phyloP scores from a whole-genome alignment of 2,888 invertebrate species.

The Drosophila barbarae region DNA sequence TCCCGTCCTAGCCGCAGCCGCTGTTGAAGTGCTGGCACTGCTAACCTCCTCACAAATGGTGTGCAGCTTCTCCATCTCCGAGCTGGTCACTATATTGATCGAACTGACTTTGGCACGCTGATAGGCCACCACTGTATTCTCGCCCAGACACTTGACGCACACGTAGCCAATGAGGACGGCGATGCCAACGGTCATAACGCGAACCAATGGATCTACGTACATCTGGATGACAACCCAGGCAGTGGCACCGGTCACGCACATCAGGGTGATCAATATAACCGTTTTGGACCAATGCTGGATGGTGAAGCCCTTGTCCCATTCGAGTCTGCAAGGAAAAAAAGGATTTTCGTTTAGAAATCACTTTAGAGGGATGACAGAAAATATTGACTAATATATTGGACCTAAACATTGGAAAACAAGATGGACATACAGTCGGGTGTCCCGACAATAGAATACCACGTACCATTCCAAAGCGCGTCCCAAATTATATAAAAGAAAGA shows the following conservation, averaged over 20 bases:
- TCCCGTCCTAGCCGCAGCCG: conserved; percentile 38
- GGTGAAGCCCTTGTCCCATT: conserved; percentile 92
- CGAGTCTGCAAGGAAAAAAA: conserved; percentile 81
- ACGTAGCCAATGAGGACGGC: conserved; percentile 91
- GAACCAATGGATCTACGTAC: conserved; percentile 87
- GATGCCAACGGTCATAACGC: conserved; percentile 89
- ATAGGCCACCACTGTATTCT: conserved; percentile 93
- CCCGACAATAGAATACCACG: too few species aligned
- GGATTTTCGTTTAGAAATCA: background rate
- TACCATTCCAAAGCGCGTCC: too few species aligned
- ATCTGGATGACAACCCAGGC: conserved; percentile 91
- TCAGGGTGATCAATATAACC: conserved; percentile 87
- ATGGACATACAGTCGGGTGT: too few species aligned
- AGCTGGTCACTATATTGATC: conserved; percentile 84
- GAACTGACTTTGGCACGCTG: conserved; percentile 94
- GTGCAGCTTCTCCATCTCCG: conserved; percentile 78
- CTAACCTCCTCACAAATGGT: conserved; percentile 79
- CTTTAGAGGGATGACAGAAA: background rate
- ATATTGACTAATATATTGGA: too few species aligned
- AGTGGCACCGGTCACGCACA: conserved; percentile 88
- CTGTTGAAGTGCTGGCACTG: conserved; percentile 55
- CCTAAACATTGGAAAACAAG: too few species aligned
- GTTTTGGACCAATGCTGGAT: conserved; percentile 92
- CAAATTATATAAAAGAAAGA: too few species aligned
- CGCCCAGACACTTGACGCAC: conserved; percentile 91